phyloP scores from a whole-genome alignment of 1,140 invertebrate species.

The Capitella teleta region DNA sequence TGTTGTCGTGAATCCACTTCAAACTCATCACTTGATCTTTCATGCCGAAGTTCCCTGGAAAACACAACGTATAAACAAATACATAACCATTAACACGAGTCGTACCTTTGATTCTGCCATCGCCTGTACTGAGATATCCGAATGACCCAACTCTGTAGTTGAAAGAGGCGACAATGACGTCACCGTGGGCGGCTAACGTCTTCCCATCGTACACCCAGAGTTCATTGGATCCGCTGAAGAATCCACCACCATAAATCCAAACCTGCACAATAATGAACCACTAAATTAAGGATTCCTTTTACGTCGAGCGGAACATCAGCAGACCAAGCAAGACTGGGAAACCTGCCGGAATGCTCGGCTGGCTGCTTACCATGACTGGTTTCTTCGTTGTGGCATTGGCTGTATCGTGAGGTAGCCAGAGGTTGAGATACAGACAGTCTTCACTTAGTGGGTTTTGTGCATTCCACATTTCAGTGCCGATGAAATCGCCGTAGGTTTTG shows the following conservation, averaged over 20 bases:
- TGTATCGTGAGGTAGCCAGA: conserved; percentile 14
- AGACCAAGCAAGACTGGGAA: too few relatives aligned
- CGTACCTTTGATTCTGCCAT: conserved; percentile 15
- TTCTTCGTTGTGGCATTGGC: too few relatives aligned
- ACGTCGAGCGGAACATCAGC: too few relatives aligned
- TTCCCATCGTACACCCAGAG: conserved; percentile 84
- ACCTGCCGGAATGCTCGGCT: too few relatives aligned
- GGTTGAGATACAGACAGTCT: conserved; percentile 29
- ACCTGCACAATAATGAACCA: conserved; percentile 50
- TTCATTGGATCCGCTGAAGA: conserved; percentile 69
- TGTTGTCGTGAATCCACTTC: conserved; percentile 47
- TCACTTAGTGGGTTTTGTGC: conserved; percentile 64
- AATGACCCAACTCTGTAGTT: conserved; percentile 77
- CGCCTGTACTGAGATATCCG: conserved; percentile 81
- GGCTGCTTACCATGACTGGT: too few relatives aligned
- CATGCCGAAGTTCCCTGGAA: conserved; percentile 50
- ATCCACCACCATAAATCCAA: conserved; percentile 92
- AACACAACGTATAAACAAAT: too few relatives aligned
- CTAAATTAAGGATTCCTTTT: too few relatives aligned
- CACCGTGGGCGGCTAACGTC: conserved; percentile 58
- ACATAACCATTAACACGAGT: too few relatives aligned
- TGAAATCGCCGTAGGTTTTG: conserved; percentile 20
- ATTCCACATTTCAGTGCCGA: conserved; percentile 75
- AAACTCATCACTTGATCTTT: conserved; percentile 54
- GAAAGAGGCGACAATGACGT: conserved; percentile 84